Conservation (phyloP, 2,888 invertebrate species). For the Caradrina clavipalpis region DNA sequence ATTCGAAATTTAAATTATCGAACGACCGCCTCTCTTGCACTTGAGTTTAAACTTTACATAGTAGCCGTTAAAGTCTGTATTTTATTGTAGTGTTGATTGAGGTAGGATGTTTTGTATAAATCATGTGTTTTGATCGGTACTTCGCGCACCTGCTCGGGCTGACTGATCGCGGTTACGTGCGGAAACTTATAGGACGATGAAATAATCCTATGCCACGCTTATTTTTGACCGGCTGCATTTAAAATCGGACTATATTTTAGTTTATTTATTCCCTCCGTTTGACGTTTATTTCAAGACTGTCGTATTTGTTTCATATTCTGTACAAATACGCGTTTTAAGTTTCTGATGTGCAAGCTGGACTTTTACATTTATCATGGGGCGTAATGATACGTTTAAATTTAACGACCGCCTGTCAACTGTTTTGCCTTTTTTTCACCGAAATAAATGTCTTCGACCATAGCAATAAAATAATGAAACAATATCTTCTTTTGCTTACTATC, state of each 20-base stretch:
- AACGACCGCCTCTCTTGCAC: slow-evolving; percentile 19
- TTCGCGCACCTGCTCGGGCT: slow-evolving; percentile 78
- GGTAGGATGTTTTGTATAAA: slow-evolving; percentile 61
- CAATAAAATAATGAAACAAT: no score
- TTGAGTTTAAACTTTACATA: slow-evolving; percentile 28
- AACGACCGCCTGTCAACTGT: slow-evolving; percentile 20
- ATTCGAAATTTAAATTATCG: slow-evolving; percentile 58
- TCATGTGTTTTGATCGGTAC: slow-evolving; percentile 64
- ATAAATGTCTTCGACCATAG: background rate
- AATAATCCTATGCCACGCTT: slow-evolving; percentile 66
- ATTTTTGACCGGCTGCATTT: slow-evolving; percentile 58
- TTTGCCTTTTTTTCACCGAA: slow-evolving; percentile 7
- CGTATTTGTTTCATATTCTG: slow-evolving; percentile 56
- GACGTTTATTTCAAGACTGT: slow-evolving; percentile 37
- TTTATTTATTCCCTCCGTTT: slow-evolving; percentile 42
- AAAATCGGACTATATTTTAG: slow-evolving; percentile 47
- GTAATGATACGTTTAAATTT: slow-evolving; percentile 31
- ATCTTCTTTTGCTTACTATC: no score
- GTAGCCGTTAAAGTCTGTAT: slow-evolving; percentile 20
- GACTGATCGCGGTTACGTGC: slow-evolving; percentile 78
- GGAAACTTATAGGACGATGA: slow-evolving; percentile 71
- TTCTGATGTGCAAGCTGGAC: slow-evolving; percentile 30
- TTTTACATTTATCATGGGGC: slow-evolving; percentile 3
- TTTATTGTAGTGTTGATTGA: slow-evolving; percentile 4
- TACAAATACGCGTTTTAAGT: slow-evolving; percentile 42